Conservation (phyloP, 1,140 invertebrate species). For the Thrips palmi region DNA sequence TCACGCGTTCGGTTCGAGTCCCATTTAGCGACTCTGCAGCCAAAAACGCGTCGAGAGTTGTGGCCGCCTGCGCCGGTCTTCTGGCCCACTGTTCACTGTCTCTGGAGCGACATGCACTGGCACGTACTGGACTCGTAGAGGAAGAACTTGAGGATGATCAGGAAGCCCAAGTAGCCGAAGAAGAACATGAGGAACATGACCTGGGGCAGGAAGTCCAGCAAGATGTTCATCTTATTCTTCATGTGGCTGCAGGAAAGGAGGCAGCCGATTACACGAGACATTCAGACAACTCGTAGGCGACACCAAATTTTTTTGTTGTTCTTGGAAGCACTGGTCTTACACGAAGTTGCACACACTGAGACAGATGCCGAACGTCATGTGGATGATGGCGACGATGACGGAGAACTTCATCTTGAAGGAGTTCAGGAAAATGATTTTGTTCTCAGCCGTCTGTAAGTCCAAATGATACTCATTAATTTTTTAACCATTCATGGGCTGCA, state of each 20-base stretch:
- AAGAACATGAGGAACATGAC: conserved; percentile 73
- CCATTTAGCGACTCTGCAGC: too few species aligned
- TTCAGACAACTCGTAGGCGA: too few species aligned
- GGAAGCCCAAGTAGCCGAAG: conserved; percentile 84
- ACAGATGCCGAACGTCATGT: conserved; percentile 79
- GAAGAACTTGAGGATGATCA: conserved; percentile 81
- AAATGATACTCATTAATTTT: conserved; percentile 42
- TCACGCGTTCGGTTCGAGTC: too few species aligned
- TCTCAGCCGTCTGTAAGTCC: too few species aligned
- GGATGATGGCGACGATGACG: conserved; percentile 70
- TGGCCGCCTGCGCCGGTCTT: too few species aligned
- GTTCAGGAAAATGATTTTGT: conserved; percentile 76
- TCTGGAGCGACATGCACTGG: too few species aligned
- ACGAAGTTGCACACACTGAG: conserved; percentile 59
- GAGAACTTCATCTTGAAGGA: conserved; percentile 89
- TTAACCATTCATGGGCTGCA: too few species aligned
- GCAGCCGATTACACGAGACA: too few species aligned
- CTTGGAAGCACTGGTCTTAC: too few species aligned
- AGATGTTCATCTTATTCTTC: conserved; percentile 55
- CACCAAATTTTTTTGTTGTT: too few species aligned
- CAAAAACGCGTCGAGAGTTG: too few species aligned
- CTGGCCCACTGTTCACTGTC: too few species aligned
- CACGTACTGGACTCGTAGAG: conserved; percentile 34
- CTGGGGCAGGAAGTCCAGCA: conserved; percentile 88
- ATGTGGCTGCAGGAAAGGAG: conserved; percentile 75